A percentile compares a stretch with the other conserved stretches of the same genome.
Conservation (phyloP, 2,797 vertebrate genomes). For the Saxicola maurus region DNA sequence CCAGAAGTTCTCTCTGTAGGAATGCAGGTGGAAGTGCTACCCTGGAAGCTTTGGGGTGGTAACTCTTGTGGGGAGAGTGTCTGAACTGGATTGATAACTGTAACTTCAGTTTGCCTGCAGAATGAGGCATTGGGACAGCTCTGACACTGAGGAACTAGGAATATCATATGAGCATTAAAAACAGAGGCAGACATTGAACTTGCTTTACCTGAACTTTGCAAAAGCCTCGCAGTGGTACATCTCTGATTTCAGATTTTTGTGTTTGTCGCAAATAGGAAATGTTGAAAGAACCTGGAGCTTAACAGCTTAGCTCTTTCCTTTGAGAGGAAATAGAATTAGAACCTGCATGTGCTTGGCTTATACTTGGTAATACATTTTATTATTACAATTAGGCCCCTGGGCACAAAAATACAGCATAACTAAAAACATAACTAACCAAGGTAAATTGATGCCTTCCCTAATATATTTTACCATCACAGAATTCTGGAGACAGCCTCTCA, state of each 20-base stretch:
- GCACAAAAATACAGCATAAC: conserved; percentile 18
- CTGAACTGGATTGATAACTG: background rate
- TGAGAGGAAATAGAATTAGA: conserved; percentile 52
- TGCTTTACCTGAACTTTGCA: background rate
- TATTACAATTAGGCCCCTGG: conserved; percentile 31
- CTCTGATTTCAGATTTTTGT: background rate
- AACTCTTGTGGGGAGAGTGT: background rate
- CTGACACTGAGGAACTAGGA: background rate
- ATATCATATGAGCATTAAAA: background rate
- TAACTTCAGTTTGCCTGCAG: background rate
- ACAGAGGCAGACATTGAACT: background rate
- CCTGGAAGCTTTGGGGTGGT: background rate
- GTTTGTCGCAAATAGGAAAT: conserved; percentile 3
- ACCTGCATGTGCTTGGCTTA: conserved; percentile 53
- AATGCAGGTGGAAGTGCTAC: background rate
- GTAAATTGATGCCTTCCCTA: conserved; percentile 36
- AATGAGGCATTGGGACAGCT: background rate
- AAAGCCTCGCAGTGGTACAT: background rate
- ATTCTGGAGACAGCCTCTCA: background rate
- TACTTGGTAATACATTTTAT: conserved; percentile 52
- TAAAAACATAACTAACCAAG: background rate
- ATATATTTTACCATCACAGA: background rate
- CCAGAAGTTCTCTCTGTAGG: fast-evolving
- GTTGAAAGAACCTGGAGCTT: conserved; percentile 42
- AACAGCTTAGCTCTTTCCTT: conserved; percentile 51